These are phyloP conservation scores for Atethmia centrago DNA, from an alignment of 2,888 invertebrate genomes.

Conservation along the genomic window DNA sequence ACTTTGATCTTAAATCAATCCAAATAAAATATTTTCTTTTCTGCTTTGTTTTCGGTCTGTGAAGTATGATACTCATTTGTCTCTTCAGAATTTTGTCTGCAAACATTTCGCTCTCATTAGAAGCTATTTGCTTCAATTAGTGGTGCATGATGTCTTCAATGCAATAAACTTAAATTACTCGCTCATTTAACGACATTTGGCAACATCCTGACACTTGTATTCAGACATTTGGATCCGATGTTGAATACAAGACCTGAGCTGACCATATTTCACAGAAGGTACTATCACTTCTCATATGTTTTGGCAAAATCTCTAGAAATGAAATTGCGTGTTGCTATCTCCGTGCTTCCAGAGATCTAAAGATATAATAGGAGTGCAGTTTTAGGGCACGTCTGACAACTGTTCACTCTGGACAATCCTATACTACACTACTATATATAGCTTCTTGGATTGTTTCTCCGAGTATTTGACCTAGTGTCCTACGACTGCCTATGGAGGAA, in stretches of 20 bases:
- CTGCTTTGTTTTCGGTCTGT: neutral
- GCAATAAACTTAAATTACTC: constrained; percentile 63
- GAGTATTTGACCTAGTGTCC: too few relatives aligned
- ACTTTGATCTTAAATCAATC: too few relatives aligned
- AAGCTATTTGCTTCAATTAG: constrained; percentile 48
- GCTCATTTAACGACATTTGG: constrained; percentile 71
- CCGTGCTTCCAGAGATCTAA: constrained; percentile 19
- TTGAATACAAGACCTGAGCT: constrained; percentile 62
- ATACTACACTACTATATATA: too few relatives aligned
- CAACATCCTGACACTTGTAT: constrained; percentile 71
- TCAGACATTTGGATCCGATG: constrained; percentile 68
- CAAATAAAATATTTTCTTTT: too few relatives aligned
- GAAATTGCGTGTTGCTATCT: constrained; percentile 26
- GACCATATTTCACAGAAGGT: constrained; percentile 38
- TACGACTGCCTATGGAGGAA: too few relatives aligned
- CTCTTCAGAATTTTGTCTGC: constrained; percentile 1
- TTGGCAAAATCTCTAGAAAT: constrained; percentile 46
- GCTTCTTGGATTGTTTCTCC: too few relatives aligned
- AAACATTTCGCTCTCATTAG: constrained; percentile 19
- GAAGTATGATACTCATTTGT: constrained; percentile 11
- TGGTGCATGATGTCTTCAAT: constrained; percentile 51
- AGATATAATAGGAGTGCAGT: constrained; percentile 32
- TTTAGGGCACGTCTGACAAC: neutral
- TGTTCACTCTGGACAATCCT: neutral
- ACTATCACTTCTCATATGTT: constrained; percentile 48